Percentiles rank a stretch among this genome's conserved stretches.
phyloP scores from a whole-genome alignment of 2,797 vertebrate genomes.

The Rhyacichthys aspro region DNA sequence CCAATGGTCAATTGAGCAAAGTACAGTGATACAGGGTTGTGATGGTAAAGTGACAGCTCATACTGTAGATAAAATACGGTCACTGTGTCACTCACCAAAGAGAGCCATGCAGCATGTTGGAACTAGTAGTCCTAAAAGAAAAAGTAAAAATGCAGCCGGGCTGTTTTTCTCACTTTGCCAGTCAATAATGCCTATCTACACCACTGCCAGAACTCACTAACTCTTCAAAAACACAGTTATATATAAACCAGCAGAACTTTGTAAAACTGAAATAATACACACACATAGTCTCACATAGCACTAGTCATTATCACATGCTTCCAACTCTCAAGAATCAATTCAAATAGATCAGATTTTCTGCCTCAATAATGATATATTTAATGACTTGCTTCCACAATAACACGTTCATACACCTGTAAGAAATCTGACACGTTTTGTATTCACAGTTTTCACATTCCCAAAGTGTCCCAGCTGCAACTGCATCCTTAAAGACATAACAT shows the following conservation, averaged over 20 bases:
- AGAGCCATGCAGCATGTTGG: not conserved
- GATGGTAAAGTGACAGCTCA: slow-evolving; percentile 52
- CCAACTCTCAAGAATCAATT: slow-evolving; percentile 43
- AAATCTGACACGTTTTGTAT: slow-evolving; percentile 17
- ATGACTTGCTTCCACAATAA: slow-evolving; percentile 23
- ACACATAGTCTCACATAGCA: slow-evolving; percentile 10
- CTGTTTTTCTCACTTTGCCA: not conserved
- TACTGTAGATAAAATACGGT: slow-evolving; percentile 31
- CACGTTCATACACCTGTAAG: not conserved
- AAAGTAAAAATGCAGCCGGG: not conserved
- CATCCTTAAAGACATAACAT: slow-evolving; percentile 28
- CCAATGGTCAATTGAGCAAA: slow-evolving; percentile 45
- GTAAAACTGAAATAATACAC: not conserved
- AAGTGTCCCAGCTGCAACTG: not conserved
- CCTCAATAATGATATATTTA: slow-evolving; percentile 58
- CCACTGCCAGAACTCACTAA: not conserved
- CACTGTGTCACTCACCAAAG: slow-evolving; percentile 33
- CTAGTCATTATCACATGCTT: slow-evolving; percentile 35
- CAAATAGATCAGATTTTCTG: slow-evolving; percentile 48
- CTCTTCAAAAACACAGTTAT: slow-evolving; percentile 6
- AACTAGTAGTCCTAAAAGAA: not conserved
- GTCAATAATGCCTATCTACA: slow-evolving; percentile 9
- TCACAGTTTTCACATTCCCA: slow-evolving; percentile 2
- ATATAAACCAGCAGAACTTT: slow-evolving; percentile 13
- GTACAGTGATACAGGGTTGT: slow-evolving; percentile 45